Evolutionary conservation across 1,140 invertebrate species (phyloP).

Genomic region (Archivesica marissinica): DNA sequence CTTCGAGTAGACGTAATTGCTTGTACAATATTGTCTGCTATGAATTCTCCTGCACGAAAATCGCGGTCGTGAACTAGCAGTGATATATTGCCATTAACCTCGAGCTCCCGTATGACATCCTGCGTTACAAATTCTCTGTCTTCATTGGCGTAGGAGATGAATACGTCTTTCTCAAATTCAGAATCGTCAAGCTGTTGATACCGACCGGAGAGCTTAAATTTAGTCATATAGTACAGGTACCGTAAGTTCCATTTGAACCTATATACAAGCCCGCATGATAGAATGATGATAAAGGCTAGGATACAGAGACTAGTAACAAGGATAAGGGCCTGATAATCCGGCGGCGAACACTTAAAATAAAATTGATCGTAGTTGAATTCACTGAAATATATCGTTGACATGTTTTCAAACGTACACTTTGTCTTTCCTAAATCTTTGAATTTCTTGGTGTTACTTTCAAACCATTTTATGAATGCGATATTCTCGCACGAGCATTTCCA

Average conservation of each 20-base stretch:
- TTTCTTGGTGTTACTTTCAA: neutral
- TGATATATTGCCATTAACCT: constrained; percentile 42
- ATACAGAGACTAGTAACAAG: neutral
- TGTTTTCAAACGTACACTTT: neutral
- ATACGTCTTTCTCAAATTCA: constrained; percentile 65
- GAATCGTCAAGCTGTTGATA: neutral
- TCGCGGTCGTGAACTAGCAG: constrained; percentile 69
- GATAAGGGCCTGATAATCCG: neutral
- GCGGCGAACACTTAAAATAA: neutral
- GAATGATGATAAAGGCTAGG: neutral
- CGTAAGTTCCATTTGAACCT: constrained; percentile 56
- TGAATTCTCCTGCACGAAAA: constrained; percentile 74
- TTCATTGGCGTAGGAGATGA: constrained; percentile 68
- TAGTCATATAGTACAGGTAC: constrained; percentile 53
- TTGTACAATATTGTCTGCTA: constrained; percentile 87
- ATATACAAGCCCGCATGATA: constrained; percentile 42
- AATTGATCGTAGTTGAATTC: neutral
- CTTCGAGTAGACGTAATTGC: constrained; percentile 87
- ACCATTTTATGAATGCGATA: constrained; percentile 14
- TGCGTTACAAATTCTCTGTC: constrained; percentile 58
- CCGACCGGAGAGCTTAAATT: constrained; percentile 5
- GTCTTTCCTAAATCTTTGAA: neutral
- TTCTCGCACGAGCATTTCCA: constrained; percentile 2
- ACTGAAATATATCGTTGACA: neutral
- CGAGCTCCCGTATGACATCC: constrained; percentile 33